Conservation (phyloP, 2,113 vertebrate genomes). For the Ramphastos sulfuratus region DNA sequence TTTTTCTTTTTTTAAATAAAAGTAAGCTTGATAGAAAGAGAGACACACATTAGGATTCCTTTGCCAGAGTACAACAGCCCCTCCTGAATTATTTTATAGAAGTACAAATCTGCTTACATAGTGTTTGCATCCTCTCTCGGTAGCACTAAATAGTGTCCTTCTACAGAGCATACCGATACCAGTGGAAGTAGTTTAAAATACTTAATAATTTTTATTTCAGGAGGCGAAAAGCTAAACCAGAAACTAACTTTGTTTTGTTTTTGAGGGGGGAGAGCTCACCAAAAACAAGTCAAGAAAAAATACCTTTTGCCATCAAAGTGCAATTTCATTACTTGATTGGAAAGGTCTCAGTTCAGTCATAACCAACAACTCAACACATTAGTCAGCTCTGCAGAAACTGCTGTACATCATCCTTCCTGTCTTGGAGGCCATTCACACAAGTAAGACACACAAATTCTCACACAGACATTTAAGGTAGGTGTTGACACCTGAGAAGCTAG, state of each 20-base stretch:
- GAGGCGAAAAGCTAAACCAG: background rate
- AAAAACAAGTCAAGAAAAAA: background rate
- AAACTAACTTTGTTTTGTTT: background rate
- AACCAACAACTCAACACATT: background rate
- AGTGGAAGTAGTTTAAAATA: background rate
- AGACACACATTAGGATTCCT: background rate
- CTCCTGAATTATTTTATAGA: background rate
- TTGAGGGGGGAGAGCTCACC: background rate
- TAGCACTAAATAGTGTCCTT: background rate
- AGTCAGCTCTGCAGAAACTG: background rate
- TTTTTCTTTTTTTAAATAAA: background rate
- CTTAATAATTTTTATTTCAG: background rate
- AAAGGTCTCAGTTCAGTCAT: background rate
- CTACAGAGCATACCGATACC: background rate
- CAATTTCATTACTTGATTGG: background rate
- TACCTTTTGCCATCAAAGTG: background rate
- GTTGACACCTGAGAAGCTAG: background rate
- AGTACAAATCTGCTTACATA: background rate
- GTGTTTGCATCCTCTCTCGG: background rate
- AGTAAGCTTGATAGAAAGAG: background rate
- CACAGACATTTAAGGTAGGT: background rate
- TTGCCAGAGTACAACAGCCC: background rate
- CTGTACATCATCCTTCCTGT: background rate
- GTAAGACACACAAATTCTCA: background rate
- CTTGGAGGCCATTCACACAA: background rate